phyloP scores from a whole-genome alignment of 2,113 vertebrate species.

The Prietella phreatophila region DNA sequence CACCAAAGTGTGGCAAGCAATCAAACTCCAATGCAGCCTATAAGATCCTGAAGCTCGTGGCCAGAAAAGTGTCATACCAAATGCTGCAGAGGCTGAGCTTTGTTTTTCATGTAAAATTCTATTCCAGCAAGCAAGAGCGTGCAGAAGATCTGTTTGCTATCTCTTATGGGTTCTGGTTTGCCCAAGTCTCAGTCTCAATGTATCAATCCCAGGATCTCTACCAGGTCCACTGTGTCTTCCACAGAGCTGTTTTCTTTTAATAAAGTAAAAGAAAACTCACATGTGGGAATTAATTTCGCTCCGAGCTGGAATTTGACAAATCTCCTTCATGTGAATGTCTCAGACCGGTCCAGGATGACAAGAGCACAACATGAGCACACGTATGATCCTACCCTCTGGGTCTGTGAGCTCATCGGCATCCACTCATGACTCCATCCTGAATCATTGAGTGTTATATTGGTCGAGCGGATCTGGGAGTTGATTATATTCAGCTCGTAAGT shows the following conservation, averaged over 20 bases:
- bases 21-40: not conserved
- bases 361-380: not conserved
- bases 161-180: not conserved
- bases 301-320: not conserved
- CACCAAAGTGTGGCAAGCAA: not conserved
- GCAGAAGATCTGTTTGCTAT: not conserved
- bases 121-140: not conserved
- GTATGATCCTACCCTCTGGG: not conserved
- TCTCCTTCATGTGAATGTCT: not conserved
- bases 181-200: not conserved
- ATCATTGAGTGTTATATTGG: not conserved
- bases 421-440: not conserved
- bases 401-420: not conserved
- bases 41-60: not conserved
- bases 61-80: not conserved
- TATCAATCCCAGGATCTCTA: not conserved
- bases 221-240: not conserved
- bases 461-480: not conserved
- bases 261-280: not conserved
- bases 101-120: not conserved
- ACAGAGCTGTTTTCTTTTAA: not conserved
- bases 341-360: too few relatives aligned
- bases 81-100: too few relatives aligned
- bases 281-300: not conserved
- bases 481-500: slow-evolving; percentile 10